Evolutionary conservation across 2,888 invertebrate species (phyloP).

Genomic region (Synanthedon myopaeformis): DNA sequence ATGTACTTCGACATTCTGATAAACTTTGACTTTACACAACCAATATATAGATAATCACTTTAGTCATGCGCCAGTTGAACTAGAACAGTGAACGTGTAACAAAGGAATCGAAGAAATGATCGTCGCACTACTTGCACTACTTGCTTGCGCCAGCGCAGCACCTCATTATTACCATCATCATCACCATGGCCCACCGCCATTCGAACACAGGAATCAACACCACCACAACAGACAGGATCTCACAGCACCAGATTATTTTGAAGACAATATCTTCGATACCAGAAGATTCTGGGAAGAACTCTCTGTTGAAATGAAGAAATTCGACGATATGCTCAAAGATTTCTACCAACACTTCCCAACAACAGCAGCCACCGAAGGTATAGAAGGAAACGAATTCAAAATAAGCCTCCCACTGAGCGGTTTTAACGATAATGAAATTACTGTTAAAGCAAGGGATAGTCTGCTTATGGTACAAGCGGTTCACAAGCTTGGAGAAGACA

Average conservation of each 20-base stretch:
- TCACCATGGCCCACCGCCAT: not conserved
- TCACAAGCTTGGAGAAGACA: not conserved
- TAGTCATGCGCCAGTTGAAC: not conserved
- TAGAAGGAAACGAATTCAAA: not conserved
- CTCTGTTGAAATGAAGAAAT: constrained; percentile 14
- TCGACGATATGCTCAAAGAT: constrained; percentile 9
- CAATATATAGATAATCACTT: not conserved
- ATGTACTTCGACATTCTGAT: not conserved
- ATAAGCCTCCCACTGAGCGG: not conserved
- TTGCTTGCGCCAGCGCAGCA: not conserved
- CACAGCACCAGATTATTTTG: not conserved
- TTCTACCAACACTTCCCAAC: not conserved
- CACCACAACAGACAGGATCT: not conserved
- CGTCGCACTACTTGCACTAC: constrained; percentile 22
- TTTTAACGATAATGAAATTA: not conserved
- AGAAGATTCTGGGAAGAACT: constrained; percentile 3
- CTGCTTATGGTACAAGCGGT: not conserved
- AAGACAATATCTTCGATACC: constrained; percentile 2
- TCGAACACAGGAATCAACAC: not conserved
- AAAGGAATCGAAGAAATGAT: constrained; percentile 21
- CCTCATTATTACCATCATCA: not conserved
- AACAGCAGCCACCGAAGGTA: not conserved
- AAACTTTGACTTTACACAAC: not conserved
- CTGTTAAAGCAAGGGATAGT: not conserved
- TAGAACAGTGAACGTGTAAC: not conserved